Base-by-base conservation (phyloP, 2,113 vertebrate genomes). In the Paralichthys olivaceus region DNA sequence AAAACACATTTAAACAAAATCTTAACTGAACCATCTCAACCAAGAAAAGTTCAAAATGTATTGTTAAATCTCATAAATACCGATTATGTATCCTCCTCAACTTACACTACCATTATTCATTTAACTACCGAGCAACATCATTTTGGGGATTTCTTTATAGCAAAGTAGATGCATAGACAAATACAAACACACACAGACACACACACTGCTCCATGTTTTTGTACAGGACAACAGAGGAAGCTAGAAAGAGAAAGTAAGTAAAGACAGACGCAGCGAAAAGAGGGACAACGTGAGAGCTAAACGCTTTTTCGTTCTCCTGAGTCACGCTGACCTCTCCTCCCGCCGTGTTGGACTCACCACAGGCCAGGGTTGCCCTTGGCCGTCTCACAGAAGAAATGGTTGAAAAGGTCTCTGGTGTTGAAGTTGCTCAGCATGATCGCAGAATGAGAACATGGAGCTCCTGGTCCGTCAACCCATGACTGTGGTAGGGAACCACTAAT, bases 381-480 rank as follows among this genome's bases (percentile, higher is more conserved):
- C 17, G 94, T 94, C 78, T 94, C 91, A 69, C 93, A 95, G 88
- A 94, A 95, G 82, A 94, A 95, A 65, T 94, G 90, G 87, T 93
- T 94, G 80, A 94, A 94, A 78, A 95, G 94, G 47, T 94, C 92
- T 79, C 92, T 92, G 89, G 89, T 92, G 89, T 94, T 94, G 82
- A 94, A 95, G 91, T 94, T 94, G 89, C 93, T 92, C 87, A 94
- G 89, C 94, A 94, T 94, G 91, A 70, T 89, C 74, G 84, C 86
- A 86, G 89, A 90, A 75, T 90, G 87, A 87, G 89, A 86, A 85
- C 70, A 83, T 60, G 76, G 77, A 88, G 84, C 82, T 85, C 79
- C 81, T 81, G 80, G 80, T 75, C 75, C 29, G 85, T 80, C 87
- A 92, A 87, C 90, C 69, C 90, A 91, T 91, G 92, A 92, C 92